phyloP scores from a whole-genome alignment of 2,113 vertebrate genomes.

The Daubentonia madagascariensis region DNA sequence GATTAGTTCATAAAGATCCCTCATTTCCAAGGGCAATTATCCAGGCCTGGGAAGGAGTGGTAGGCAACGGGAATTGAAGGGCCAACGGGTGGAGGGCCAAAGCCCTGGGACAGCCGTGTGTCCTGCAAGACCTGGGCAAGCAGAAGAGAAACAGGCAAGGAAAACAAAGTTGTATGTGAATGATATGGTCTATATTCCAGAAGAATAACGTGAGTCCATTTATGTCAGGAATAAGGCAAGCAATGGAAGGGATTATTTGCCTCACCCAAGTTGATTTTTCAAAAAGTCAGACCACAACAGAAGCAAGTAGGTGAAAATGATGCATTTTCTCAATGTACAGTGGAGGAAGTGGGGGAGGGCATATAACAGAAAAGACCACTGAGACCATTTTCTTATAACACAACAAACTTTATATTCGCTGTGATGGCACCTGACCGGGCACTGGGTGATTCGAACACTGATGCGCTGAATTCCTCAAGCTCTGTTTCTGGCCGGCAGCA shows the following conservation, averaged over 20 bases:
- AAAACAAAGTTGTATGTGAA: no score
- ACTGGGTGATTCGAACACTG: not conserved
- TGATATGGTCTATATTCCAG: not conserved
- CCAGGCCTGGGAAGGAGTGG: rapidly evolving
- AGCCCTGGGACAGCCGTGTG: no score
- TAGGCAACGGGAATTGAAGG: not conserved
- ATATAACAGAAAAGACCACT: not conserved
- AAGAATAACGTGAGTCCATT: not conserved
- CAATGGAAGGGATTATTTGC: not conserved
- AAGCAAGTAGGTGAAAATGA: not conserved
- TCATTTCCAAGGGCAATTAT: not conserved
- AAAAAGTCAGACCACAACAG: not conserved
- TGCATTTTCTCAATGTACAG: not conserved
- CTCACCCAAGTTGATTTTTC: not conserved
- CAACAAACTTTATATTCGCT: no score
- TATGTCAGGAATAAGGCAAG: not conserved
- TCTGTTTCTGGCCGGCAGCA: rapidly evolving
- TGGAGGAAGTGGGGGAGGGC: rapidly evolving
- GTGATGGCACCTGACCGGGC: no score
- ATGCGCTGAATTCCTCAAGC: rapidly evolving
- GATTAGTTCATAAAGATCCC: not conserved
- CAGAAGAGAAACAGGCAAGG: no score
- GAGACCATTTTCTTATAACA: not conserved
- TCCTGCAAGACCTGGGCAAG: no score
- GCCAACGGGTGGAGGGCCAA: rapidly evolving